These are phyloP conservation scores for Antheraea yamamai DNA, from an alignment of 2,888 invertebrate species.

Conservation along the genomic window DNA sequence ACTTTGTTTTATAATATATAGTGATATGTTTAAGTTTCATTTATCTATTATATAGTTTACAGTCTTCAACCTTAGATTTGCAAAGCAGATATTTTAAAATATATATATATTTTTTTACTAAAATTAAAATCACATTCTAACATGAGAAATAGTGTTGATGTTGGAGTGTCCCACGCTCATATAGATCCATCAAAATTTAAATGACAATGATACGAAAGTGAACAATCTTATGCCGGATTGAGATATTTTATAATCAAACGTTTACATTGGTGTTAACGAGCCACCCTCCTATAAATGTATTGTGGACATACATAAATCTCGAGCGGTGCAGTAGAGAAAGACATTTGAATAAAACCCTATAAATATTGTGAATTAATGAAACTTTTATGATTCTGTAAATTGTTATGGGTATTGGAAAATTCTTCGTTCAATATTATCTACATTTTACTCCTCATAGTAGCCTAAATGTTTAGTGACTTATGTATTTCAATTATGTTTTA, in stretches of 20 bases:
- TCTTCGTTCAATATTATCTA: constrained; percentile 14
- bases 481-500: not conserved
- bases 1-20: too few relatives aligned
- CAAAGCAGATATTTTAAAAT: not conserved
- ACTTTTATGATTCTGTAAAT: constrained; percentile 65
- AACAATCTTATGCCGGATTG: constrained; percentile 51
- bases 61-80: not conserved
- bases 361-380: constrained; percentile 69
- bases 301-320: constrained; percentile 74
- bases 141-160: not conserved
- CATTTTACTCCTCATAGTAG: not conserved
- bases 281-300: constrained; percentile 70
- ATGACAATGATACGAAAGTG: constrained; percentile 66
- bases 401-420: constrained; percentile 44
- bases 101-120: not conserved
- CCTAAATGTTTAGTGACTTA: not conserved
- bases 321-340: constrained; percentile 45
- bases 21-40: not conserved
- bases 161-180: constrained; percentile 17
- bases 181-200: constrained; percentile 66
- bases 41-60: not conserved
- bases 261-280: constrained; percentile 80
- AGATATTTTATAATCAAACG: constrained; percentile 69
- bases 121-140: constrained; percentile 1
- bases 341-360: constrained; percentile 65